phyloP scores from a whole-genome alignment of 2,797 vertebrate species.

The Coracias cyanogaster region DNA sequence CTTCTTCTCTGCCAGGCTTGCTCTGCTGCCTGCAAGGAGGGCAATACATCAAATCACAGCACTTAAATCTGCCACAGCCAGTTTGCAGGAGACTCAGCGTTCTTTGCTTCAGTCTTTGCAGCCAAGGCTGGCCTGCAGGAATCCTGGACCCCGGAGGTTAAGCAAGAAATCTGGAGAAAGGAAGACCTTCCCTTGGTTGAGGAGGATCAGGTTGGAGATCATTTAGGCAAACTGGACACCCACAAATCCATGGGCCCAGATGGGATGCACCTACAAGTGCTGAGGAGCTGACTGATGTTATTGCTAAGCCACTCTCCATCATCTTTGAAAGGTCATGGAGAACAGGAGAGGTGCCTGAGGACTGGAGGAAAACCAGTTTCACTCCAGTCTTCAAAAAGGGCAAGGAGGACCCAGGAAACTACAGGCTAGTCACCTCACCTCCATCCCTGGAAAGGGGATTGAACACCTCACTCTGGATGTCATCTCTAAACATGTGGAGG shows the following conservation, averaged over 20 bases:
- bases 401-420: not conserved
- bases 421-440: not conserved
- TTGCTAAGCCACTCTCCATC: not conserved
- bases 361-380: not conserved
- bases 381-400: not conserved
- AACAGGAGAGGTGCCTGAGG: not conserved
- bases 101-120: not conserved
- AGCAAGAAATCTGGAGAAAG: not conserved
- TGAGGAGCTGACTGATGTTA: not conserved
- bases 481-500: not conserved
- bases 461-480: not conserved
- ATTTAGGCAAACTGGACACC: not conserved
- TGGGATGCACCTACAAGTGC: not conserved
- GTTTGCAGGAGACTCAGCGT: not conserved
- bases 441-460: not conserved
- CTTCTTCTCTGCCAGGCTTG: not conserved
- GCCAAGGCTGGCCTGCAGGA: not conserved
- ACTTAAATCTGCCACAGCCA: not conserved
- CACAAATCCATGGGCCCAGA: not conserved
- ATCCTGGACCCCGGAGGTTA: not conserved
- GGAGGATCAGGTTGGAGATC: not conserved
- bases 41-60: not conserved
- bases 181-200: not conserved
- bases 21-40: not conserved
- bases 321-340: not conserved